These are phyloP conservation scores for Lutjanus erythropterus DNA, from an alignment of 2,113 vertebrate genomes.

Conservation along the genomic window DNA sequence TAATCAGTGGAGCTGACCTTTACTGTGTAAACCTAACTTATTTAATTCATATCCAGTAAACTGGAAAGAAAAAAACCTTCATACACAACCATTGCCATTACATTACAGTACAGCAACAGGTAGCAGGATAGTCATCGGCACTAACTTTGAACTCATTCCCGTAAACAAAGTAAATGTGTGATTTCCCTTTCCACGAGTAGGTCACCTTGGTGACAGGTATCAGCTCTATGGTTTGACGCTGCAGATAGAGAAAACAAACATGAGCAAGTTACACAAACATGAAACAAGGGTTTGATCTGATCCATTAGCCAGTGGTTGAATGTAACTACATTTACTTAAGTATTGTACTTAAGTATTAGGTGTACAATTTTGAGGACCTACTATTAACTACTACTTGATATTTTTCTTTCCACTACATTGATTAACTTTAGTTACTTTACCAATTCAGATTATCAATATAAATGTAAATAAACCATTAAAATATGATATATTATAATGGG, in stretches of 20 bases:
- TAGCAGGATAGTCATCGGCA: conserved; percentile 83
- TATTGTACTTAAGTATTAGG: no score
- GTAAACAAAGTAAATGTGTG: conserved; percentile 83
- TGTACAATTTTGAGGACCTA: no score
- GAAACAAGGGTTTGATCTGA: neutral
- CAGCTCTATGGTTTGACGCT: conserved; percentile 87
- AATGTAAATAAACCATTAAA: no score
- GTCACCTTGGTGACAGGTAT: conserved; percentile 86
- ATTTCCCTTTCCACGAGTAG: conserved; percentile 84
- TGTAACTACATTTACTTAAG: neutral
- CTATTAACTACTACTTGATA: no score
- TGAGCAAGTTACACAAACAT: conserved; percentile 1
- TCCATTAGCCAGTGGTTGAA: neutral
- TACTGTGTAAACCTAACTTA: neutral
- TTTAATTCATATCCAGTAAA: neutral
- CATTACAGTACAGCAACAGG: conserved; percentile 84
- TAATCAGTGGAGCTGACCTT: neutral
- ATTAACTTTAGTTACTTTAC: no score
- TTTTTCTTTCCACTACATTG: no score
- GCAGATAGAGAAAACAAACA: conserved; percentile 49
- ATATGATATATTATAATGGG: no score
- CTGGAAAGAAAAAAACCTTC: neutral
- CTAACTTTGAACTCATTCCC: conserved; percentile 85
- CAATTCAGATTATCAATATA: no score
- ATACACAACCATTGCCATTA: conserved; percentile 40